Evolutionary conservation across 2,113 vertebrate species (phyloP).

Genomic region (Neotragus moschatus): DNA sequence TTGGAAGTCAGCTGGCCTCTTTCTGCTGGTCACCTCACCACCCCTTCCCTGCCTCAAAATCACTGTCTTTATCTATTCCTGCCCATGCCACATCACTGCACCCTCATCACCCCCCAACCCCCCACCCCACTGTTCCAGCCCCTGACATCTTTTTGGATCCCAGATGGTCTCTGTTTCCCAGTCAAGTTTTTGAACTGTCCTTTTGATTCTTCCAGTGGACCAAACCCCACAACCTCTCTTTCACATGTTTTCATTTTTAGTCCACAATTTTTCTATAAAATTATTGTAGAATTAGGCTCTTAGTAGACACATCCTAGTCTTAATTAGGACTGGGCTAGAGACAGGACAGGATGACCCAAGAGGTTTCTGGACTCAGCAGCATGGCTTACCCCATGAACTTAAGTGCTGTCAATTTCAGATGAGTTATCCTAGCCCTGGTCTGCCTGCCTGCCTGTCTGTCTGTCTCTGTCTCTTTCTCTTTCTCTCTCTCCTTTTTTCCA

Average conservation of each 20-base stretch:
- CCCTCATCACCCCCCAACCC: too few species aligned
- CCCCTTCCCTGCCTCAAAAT: not conserved
- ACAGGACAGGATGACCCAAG: not conserved
- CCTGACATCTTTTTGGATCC: not conserved
- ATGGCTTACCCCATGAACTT: not conserved
- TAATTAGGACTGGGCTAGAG: not conserved
- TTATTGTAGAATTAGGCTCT: not conserved
- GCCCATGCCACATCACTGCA: not conserved
- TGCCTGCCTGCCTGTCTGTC: not conserved
- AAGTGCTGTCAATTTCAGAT: not conserved
- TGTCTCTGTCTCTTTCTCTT: not conserved
- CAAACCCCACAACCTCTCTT: not conserved
- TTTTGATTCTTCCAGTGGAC: not conserved
- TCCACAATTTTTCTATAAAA: not conserved
- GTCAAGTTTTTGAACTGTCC: not conserved
- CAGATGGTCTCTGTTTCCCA: not conserved
- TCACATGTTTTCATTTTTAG: not conserved
- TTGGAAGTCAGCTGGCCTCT: not conserved
- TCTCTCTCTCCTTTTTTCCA: not conserved
- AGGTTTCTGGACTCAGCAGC: not conserved
- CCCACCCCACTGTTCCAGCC: accelerated
- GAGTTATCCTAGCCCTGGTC: not conserved
- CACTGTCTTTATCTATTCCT: not conserved
- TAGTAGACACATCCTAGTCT: not conserved
- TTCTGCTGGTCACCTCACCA: not conserved